These are phyloP conservation scores for Eupithecia subumbrata DNA, from an alignment of 2,888 invertebrate genomes.

Conservation along the genomic window DNA sequence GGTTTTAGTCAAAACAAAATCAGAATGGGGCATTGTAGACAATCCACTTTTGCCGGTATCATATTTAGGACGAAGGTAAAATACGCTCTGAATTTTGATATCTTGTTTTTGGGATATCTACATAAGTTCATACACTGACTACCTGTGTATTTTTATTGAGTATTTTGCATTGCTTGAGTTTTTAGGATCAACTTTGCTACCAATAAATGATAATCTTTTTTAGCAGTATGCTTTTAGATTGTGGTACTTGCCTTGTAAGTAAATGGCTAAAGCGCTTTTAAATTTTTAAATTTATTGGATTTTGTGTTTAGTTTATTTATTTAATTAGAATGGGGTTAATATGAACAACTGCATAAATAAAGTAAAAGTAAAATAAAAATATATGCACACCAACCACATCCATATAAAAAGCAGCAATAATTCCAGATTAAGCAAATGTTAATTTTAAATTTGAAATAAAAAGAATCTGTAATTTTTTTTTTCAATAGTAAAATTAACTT, in stretches of 20 bases:
- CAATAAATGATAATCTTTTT: background rate
- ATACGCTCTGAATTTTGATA: constrained; percentile 42
- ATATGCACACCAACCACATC: too few relatives aligned
- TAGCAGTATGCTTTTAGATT: background rate
- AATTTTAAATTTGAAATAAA: too few relatives aligned
- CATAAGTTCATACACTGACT: background rate
- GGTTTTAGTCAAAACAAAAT: constrained; percentile 80
- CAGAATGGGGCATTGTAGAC: constrained; percentile 76
- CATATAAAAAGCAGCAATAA: too few relatives aligned
- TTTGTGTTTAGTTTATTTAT: too few relatives aligned
- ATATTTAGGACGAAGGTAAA: constrained; percentile 63
- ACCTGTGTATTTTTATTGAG: background rate
- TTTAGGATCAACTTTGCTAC: background rate
- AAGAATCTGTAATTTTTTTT: too few relatives aligned
- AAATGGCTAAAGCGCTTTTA: too few relatives aligned
- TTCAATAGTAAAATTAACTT: too few relatives aligned
- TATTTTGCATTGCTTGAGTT: background rate
- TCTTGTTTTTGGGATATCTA: constrained; percentile 12
- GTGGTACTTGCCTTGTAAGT: background rate
- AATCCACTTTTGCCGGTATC: constrained; percentile 77
- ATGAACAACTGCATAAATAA: too few relatives aligned
- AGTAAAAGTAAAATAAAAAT: too few relatives aligned
- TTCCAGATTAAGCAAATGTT: too few relatives aligned
- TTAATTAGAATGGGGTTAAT: too few relatives aligned
- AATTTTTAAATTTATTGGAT: too few relatives aligned